phyloP scores from a whole-genome alignment of 2,888 invertebrate species.

The Andrena camellia region DNA sequence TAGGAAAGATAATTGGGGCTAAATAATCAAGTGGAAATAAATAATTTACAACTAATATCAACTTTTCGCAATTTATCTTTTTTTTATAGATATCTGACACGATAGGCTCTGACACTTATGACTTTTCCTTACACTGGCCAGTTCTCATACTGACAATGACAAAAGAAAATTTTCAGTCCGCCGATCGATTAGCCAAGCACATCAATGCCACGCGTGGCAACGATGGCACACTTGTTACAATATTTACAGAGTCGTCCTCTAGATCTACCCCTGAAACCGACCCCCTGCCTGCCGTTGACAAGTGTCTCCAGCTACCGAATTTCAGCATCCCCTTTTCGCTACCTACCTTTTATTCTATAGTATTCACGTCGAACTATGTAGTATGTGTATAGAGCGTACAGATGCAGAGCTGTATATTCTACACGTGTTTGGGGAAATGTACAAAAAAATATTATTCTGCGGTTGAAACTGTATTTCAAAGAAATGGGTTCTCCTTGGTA shows the following conservation, averaged over 20 bases:
- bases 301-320: slow-evolving; percentile 76
- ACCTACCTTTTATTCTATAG: slow-evolving; percentile 43
- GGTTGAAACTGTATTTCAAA: neutral
- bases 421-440: neutral
- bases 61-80: no score
- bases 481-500: neutral
- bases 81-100: no score
- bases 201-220: slow-evolving; percentile 53
- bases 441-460: neutral
- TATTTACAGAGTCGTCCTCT: slow-evolving; percentile 83
- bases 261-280: slow-evolving; percentile 75
- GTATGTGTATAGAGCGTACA: slow-evolving; percentile 13
- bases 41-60: no score
- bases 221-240: slow-evolving; percentile 84
- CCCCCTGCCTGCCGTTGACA: slow-evolving; percentile 79
- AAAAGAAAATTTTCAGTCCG: slow-evolving; percentile 36
- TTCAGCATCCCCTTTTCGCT: slow-evolving; percentile 66
- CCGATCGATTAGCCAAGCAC: slow-evolving; percentile 59
- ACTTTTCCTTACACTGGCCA: neutral
- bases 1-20: no score
- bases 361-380: slow-evolving; percentile 21
- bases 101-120: no score
- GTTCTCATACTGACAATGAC: neutral
- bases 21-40: no score
- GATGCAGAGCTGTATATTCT: slow-evolving; percentile 2